Evolutionary conservation across 2,888 invertebrate genomes (phyloP).

Genomic region (Ophioninae sp.): DNA sequence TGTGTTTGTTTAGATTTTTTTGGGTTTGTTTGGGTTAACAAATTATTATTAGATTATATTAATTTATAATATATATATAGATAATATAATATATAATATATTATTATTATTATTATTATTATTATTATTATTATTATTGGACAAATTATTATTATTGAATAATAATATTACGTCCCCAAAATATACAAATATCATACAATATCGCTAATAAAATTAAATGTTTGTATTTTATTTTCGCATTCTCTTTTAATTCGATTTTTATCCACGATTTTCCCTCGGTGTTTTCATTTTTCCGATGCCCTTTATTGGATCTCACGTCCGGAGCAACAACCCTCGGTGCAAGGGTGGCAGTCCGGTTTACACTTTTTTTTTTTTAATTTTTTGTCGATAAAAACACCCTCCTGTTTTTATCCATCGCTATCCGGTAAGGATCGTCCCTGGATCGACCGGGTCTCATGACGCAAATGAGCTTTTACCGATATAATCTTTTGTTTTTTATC

Average conservation of each 20-base stretch:
- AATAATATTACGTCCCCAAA: too few relatives aligned
- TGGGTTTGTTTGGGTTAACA: too few relatives aligned
- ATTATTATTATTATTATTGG: too few relatives aligned
- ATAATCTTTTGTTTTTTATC: neutral
- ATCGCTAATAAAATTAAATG: slow-evolving; percentile 17
- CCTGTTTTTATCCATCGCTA: neutral
- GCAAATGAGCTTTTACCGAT: neutral
- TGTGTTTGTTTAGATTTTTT: too few relatives aligned
- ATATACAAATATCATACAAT: slow-evolving; percentile 4
- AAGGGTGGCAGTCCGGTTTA: too few relatives aligned
- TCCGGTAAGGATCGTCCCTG: neutral
- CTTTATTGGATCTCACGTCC: neutral
- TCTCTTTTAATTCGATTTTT: slow-evolving; percentile 39
- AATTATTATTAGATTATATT: too few relatives aligned
- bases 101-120: too few relatives aligned
- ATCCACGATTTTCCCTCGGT: slow-evolving; percentile 7
- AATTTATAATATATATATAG: too few relatives aligned
- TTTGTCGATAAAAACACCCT: neutral
- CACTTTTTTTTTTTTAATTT: too few relatives aligned
- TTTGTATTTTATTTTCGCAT: neutral
- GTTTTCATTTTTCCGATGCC: neutral
- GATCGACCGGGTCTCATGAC: neutral
- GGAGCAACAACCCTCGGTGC: neutral
- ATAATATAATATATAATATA: too few relatives aligned
- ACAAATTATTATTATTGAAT: too few relatives aligned